phyloP scores from a whole-genome alignment of 2,797 vertebrate genomes.

The Dicrostonyx torquatus region DNA sequence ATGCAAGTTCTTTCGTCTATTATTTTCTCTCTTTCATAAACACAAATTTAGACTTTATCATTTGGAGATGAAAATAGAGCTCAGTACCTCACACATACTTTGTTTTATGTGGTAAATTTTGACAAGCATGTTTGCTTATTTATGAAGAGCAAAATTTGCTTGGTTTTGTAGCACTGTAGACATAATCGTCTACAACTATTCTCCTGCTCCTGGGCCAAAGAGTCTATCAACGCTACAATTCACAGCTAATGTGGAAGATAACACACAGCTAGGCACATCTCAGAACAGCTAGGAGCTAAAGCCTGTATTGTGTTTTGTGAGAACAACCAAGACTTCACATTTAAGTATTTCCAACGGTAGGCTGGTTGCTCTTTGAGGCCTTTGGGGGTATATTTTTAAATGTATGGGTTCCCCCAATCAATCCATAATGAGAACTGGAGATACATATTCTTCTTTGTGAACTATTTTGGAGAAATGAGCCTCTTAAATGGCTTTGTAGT shows the following conservation, averaged over 20 bases:
- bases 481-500: conserved; percentile 1
- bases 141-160: neutral
- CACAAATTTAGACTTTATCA: neutral
- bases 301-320: neutral
- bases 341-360: neutral
- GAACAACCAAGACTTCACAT: neutral
- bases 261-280: neutral
- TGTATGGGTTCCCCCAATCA: neutral
- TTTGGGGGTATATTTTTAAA: neutral
- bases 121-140: neutral
- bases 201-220: neutral
- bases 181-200: neutral
- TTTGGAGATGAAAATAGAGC: conserved; percentile 16
- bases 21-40: neutral
- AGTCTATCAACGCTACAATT: neutral
- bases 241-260: neutral
- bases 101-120: neutral
- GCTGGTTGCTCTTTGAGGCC: neutral
- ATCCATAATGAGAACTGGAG: neutral
- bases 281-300: neutral
- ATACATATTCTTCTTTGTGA: neutral
- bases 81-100: neutral
- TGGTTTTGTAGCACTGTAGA: neutral
- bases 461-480: neutral
- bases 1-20: neutral